These are phyloP conservation scores for Parazoanthus atlanticus DNA, from an alignment of 92 coral and sea anemone species.

Conservation along the genomic window DNA sequence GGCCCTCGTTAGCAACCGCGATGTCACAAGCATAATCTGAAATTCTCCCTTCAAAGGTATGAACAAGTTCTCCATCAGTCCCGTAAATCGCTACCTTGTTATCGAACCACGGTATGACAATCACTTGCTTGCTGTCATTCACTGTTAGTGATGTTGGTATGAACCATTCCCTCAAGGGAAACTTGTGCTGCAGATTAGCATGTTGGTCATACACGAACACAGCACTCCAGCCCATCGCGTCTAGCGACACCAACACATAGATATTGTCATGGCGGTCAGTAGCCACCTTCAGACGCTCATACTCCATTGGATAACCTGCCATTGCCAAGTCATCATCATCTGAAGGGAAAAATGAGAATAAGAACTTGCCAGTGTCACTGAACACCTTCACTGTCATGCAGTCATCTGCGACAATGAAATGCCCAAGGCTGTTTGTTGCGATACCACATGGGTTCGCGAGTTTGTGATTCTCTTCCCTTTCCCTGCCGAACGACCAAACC, in stretches of 20 bases:
- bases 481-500: conserved; percentile 30
- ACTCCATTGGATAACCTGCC: too few relatives aligned
- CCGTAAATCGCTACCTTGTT: neutral
- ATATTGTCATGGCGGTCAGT: conserved; percentile 22
- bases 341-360: neutral
- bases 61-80: neutral
- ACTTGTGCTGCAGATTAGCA: conserved; percentile 27
- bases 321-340: neutral
- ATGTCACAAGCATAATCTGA: neutral
- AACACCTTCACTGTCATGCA: conserved; percentile 30
- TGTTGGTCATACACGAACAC: conserved; percentile 1
- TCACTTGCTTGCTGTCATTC: conserved; percentile 9
- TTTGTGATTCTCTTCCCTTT: neutral
- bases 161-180: neutral
- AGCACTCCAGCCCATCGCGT: neutral
- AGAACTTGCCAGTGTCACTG: conserved; percentile 40
- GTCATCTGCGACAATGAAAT: conserved; percentile 45
- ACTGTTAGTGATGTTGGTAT: neutral
- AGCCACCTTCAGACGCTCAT: neutral
- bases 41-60: neutral
- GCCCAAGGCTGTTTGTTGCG: conserved; percentile 27
- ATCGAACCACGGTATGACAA: neutral
- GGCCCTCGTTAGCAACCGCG: conserved; percentile 28
- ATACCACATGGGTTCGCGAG: conserved; percentile 20
- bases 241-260: neutral